phyloP scores from a whole-genome alignment of 2,888 invertebrate species.

The Leptinotarsa peninsularis region DNA sequence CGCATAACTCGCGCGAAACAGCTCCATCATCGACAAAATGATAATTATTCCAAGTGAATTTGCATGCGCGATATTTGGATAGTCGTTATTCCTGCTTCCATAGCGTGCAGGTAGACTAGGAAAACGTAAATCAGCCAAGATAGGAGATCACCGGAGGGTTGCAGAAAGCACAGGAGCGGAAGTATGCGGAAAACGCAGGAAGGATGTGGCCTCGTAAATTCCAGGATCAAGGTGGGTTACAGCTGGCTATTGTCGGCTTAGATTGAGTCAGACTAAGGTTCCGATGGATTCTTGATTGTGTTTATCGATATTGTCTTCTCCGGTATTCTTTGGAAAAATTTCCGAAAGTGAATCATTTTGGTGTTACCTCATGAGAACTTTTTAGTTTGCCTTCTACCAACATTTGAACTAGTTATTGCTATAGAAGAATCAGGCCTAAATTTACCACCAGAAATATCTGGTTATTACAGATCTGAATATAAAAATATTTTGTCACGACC shows the following conservation, averaged over 20 bases:
- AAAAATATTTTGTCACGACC: too few relatives aligned
- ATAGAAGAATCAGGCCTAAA: too few relatives aligned
- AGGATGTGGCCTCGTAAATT: constrained; percentile 51
- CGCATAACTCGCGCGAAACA: constrained; percentile 8
- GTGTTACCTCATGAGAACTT: neutral
- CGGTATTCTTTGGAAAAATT: neutral
- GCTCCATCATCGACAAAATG: constrained; percentile 23
- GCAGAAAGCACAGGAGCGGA: constrained; percentile 40
- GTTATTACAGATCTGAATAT: too few relatives aligned
- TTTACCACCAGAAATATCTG: too few relatives aligned
- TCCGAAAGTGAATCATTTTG: neutral
- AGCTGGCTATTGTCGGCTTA: constrained; percentile 50
- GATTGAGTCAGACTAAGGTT: constrained; percentile 39
- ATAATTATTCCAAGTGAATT: constrained; percentile 34
- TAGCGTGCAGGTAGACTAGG: constrained; percentile 21
- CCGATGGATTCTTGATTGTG: constrained; percentile 31
- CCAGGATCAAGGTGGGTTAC: constrained; percentile 48
- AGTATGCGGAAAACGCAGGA: constrained; percentile 48
- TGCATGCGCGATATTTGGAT: constrained; percentile 34
- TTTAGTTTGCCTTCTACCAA: too few relatives aligned
- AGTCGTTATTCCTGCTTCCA: constrained; percentile 36
- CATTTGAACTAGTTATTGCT: too few relatives aligned
- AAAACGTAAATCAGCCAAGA: constrained; percentile 41
- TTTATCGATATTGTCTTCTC: constrained; percentile 33
- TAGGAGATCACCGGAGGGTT: constrained; percentile 43